Base-by-base conservation (phyloP, 2,888 invertebrate species). In the Chrysotoxum bicinctum region DNA sequence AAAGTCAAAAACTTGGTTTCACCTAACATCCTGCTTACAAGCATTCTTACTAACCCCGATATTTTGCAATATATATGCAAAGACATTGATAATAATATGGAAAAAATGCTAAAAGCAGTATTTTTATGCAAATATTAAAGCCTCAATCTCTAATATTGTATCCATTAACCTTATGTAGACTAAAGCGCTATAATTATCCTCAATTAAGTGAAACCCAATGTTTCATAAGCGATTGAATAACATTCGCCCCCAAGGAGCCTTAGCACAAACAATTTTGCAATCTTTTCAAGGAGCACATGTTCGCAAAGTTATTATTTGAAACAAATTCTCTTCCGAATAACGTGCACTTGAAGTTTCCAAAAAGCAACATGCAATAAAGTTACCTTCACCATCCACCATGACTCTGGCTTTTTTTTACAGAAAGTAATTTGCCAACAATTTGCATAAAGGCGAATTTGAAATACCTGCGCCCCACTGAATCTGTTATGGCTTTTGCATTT, bases 361-460 rank as follows among this genome's bases (percentile, higher is more conserved):
- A 69, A 48, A 62, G 21, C 40, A 32, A 21, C 21, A 37, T 77
- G 32, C 32, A 60, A 52, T 64, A 64, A 48, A 56, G 45, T 43
- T 45, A 64, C 30, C 48, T 45, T 70, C 58, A 32, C 43, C 50
- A 40, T 23, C 56, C 56, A 21, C 19, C 19, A 35, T 68, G 35
- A 40, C 48, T 60, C n/a, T 26, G n/a, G n/a, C 30, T 35, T 45
- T 16, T 40, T 7, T n/a, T 26, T 52, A 48, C 32, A 1, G 9
- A 48, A 56, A 68, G 52, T 48, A 68, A 60, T 16, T 37, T 70
- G 37, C 69, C 62, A 50, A 50, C 12, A 62, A 80, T 80, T 80
- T 80, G 69, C 80, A 80, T 80, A 62, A 75, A 80, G 62, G 64
- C 75, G 69, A 80, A 80, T 80, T 69, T 69, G 52, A 69, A 75